phyloP scores from a whole-genome alignment of 2,888 invertebrate genomes.

The Hydraecia micacea region DNA sequence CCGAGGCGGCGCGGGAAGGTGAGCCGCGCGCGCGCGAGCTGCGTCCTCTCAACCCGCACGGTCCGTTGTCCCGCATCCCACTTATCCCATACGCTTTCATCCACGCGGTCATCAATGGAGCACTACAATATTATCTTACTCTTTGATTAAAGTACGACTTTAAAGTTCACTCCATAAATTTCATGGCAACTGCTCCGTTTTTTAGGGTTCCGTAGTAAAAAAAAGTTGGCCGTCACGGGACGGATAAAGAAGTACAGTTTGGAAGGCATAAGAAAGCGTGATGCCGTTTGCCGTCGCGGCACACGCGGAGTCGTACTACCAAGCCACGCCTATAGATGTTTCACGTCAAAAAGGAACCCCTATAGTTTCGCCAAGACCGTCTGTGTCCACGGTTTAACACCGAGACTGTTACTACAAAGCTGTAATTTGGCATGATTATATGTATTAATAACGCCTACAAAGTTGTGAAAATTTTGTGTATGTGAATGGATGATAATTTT shows the following conservation, averaged over 20 bases:
- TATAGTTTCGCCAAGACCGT: neutral
- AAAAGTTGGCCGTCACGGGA: neutral
- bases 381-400: neutral
- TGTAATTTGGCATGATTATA: neutral
- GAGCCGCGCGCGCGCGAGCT: slow-evolving; percentile 83
- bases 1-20: slow-evolving; percentile 75
- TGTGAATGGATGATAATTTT: too few species aligned
- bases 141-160: neutral
- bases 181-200: neutral
- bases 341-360: neutral
- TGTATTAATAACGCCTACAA: neutral
- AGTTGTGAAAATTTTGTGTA: too few species aligned
- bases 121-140: neutral
- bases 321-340: neutral
- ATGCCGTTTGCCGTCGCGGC: neutral
- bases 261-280: neutral
- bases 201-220: neutral
- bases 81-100: slow-evolving; percentile 17
- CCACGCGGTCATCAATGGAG: neutral
- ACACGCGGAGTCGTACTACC: neutral
- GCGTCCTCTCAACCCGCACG: slow-evolving; percentile 85
- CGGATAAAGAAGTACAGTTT: neutral
- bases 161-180: neutral
- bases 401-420: neutral
- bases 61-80: slow-evolving; percentile 75